Percentiles rank a stretch among this genome's conserved stretches.
Conservation (phyloP, 2,113 vertebrate genomes). For the Bufo bufo region DNA sequence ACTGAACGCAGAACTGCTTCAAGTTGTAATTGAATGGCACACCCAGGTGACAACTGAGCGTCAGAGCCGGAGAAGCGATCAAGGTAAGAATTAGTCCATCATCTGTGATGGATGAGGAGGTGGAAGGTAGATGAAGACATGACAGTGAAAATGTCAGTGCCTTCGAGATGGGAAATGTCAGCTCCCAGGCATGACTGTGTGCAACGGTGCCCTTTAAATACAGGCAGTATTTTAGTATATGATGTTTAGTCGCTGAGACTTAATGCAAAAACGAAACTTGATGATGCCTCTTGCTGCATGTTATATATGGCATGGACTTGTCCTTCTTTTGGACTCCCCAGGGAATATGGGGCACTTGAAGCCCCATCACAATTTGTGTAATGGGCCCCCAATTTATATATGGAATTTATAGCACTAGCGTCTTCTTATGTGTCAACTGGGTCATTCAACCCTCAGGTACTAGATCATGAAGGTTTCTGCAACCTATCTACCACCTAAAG, state of each 20-base stretch:
- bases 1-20: background rate
- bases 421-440: too few species aligned
- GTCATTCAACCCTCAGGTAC: too few species aligned
- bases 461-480: too few species aligned
- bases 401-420: too few species aligned
- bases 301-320: background rate
- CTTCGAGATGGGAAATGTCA: constrained; percentile 8
- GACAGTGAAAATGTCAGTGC: background rate
- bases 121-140: background rate
- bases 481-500: too few species aligned
- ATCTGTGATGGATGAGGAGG: background rate
- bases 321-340: background rate
- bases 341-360: too few species aligned
- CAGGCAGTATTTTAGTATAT: background rate
- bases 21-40: background rate
- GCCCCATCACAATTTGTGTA: too few species aligned
- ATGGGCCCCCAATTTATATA: too few species aligned
- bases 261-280: background rate
- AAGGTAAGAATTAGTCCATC: constrained; percentile 13
- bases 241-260: background rate
- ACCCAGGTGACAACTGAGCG: background rate
- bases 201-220: background rate
- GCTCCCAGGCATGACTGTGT: background rate
- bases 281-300: background rate
- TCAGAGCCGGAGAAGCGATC: background rate